Evolutionary conservation across 2,797 vertebrate species (phyloP), one percentile per base, ranked within the genome.

Genomic region (Podarcis siculus): DNA sequence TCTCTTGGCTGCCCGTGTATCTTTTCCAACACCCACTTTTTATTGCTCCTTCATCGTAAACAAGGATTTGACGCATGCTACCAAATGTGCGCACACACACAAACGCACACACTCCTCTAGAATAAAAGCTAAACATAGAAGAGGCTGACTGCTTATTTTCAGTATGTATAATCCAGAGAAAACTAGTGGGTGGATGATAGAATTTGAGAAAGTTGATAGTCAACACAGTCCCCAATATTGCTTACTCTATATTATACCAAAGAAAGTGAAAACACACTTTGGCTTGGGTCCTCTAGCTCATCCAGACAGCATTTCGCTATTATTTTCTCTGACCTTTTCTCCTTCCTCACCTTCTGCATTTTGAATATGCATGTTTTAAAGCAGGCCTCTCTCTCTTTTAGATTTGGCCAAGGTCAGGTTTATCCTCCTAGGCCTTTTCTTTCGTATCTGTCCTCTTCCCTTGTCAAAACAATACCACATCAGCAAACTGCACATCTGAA

Each of bases 131-230:
- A 76, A 86, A 86, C 75, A 75, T 55, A 93, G 80, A 80, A 94
- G 89, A 94, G 92, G 93, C 88, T 95, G 92, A 89, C 77, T 27
- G 88, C 87, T 96, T 94, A 91, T 96, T 97, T 96, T 96, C 96
- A 95, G 39, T 95, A 95, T 96, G 92, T 83, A 89, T 95, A 95
- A 95, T 95, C 92, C 83, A 64, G 85, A 95, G 87, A 94, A 88
- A 95, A 92, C 88, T 92, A 95, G 94, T 90, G 94, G 93, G 87
- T 93, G 92, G 89, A 2, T 96, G 91, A 92, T 93, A 95, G 94
- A 85, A 55, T 77, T 95, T 85, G 81, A 96, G 94, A 96, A 95
- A 93, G 86, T 84, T 92, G 94, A 93, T 92, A 93, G 87, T 95
- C 89, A 93, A 88, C 94, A 90, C 89, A 89, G 80, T 83, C 93